Conservation (phyloP, 2,797 vertebrate genomes). For the Huso huso region DNA sequence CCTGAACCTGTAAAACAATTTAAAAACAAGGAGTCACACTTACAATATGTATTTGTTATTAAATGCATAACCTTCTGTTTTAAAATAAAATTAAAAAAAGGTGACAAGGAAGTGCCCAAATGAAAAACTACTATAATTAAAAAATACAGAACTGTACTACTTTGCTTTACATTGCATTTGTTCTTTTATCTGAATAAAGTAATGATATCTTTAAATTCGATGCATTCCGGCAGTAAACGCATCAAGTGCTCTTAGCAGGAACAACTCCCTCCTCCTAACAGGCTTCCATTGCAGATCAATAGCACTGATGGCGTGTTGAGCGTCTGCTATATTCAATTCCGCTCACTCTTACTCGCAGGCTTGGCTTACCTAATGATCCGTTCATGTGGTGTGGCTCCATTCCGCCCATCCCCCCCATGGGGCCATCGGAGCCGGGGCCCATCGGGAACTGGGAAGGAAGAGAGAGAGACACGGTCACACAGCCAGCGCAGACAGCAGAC, state of each 20-base stretch:
- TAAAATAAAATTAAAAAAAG: no score
- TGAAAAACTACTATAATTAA: no score
- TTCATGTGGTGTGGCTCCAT: slow-evolving; percentile 99
- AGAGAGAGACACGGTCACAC: slow-evolving; percentile 10
- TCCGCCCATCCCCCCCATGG: slow-evolving; percentile 94
- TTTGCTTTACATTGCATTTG: background rate
- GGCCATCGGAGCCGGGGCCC: slow-evolving; percentile 93
- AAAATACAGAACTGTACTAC: no score
- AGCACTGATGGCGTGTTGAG: slow-evolving; percentile 8
- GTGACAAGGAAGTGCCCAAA: no score
- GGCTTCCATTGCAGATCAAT: slow-evolving; percentile 9
- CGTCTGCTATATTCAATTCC: slow-evolving; percentile 6
- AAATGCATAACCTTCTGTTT: no score
- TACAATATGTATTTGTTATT: no score
- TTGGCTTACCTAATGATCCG: slow-evolving; percentile 84
- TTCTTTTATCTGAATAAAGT: background rate
- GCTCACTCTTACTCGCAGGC: background rate
- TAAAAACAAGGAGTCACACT: no score
- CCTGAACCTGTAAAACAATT: slow-evolving; percentile 71
- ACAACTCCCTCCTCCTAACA: slow-evolving; percentile 1
- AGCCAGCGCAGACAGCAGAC: background rate
- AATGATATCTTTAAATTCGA: background rate
- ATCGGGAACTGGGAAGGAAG: slow-evolving; percentile 77
- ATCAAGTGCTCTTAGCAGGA: slow-evolving; percentile 1
- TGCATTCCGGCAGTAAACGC: background rate